Percentiles rank a stretch among this genome's conserved stretches.
Conservation (phyloP, 2,113 vertebrate genomes). For the Ellobius talpinus region DNA sequence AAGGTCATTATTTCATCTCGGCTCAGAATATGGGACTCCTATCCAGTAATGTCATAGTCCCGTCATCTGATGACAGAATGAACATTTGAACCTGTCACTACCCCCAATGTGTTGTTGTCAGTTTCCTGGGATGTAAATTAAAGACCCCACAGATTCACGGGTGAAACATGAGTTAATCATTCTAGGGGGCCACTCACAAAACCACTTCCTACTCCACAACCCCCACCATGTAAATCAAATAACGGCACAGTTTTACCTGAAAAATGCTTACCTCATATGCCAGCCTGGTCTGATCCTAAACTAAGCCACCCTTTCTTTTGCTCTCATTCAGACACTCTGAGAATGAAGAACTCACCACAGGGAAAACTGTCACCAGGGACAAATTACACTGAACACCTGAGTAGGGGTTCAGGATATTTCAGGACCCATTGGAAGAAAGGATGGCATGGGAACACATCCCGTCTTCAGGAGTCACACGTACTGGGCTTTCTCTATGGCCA, state of each 20-base stretch:
- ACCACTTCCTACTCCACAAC: slow-evolving; percentile 47
- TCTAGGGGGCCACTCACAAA: slow-evolving; percentile 75
- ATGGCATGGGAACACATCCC: background rate
- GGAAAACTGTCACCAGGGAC: background rate
- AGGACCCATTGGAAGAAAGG: background rate
- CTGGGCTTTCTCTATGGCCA: background rate
- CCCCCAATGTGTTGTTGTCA: slow-evolving; percentile 69
- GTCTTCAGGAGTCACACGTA: rapidly evolving
- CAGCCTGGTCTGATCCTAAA: slow-evolving; percentile 55
- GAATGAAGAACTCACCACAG: background rate
- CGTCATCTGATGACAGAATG: slow-evolving; percentile 76
- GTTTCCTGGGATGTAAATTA: slow-evolving; percentile 80
- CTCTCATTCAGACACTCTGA: slow-evolving; percentile 2
- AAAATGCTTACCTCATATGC: slow-evolving; percentile 50
- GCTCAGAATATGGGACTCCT: slow-evolving; percentile 77
- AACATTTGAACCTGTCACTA: slow-evolving; percentile 83
- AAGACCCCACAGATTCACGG: slow-evolving; percentile 74
- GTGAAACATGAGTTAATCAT: slow-evolving; percentile 77
- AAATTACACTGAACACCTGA: background rate
- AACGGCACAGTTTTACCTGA: slow-evolving; percentile 51
- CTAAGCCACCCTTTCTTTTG: slow-evolving; percentile 59
- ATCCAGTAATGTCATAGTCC: slow-evolving; percentile 65
- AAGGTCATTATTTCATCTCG: slow-evolving; percentile 61
- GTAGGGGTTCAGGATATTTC: background rate
- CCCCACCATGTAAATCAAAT: background rate